These are phyloP conservation scores for Cylloceria caligata DNA, from an alignment of 2,888 invertebrate genomes.

Conservation along the genomic window DNA sequence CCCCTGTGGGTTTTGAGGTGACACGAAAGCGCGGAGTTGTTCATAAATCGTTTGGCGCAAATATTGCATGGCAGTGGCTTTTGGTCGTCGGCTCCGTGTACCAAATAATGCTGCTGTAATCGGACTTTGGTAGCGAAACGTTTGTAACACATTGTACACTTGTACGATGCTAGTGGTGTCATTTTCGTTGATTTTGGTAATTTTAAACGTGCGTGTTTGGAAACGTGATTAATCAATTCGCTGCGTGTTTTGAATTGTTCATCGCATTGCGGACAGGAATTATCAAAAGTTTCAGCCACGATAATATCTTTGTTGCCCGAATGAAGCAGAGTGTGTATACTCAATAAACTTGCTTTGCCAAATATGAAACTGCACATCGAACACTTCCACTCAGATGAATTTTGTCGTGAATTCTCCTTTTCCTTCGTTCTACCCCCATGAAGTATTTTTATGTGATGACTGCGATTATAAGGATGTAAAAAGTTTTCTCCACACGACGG, in stretches of 20 bases:
- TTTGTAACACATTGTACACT: slow-evolving; percentile 89
- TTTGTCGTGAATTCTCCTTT: slow-evolving; percentile 80
- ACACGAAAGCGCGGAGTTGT: slow-evolving; percentile 90
- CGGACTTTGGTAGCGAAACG: slow-evolving; percentile 88
- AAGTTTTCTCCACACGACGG: slow-evolving; percentile 77
- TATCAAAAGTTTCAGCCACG: slow-evolving; percentile 71
- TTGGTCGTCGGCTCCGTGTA: slow-evolving; percentile 89
- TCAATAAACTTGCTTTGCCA: slow-evolving; percentile 84
- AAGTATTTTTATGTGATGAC: slow-evolving; percentile 78
- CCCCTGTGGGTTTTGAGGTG: slow-evolving; percentile 89
- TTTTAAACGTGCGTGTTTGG: slow-evolving; percentile 82
- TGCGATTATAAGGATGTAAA: slow-evolving; percentile 78
- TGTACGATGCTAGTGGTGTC: slow-evolving; percentile 82
- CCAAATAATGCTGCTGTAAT: slow-evolving; percentile 88
- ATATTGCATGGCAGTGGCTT: slow-evolving; percentile 89
- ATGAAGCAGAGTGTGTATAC: slow-evolving; percentile 86
- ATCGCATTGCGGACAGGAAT: slow-evolving; percentile 80
- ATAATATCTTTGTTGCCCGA: slow-evolving; percentile 76
- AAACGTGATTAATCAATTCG: slow-evolving; percentile 85
- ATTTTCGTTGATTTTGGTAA: slow-evolving; percentile 81
- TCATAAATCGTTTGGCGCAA: slow-evolving; percentile 89
- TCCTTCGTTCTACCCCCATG: slow-evolving; percentile 75
- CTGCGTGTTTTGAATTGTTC: slow-evolving; percentile 78
- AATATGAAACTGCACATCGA: slow-evolving; percentile 82
- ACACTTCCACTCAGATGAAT: slow-evolving; percentile 82